Base-by-base conservation (phyloP, 2,888 invertebrate genomes). In the Tortrix viridana region DNA sequence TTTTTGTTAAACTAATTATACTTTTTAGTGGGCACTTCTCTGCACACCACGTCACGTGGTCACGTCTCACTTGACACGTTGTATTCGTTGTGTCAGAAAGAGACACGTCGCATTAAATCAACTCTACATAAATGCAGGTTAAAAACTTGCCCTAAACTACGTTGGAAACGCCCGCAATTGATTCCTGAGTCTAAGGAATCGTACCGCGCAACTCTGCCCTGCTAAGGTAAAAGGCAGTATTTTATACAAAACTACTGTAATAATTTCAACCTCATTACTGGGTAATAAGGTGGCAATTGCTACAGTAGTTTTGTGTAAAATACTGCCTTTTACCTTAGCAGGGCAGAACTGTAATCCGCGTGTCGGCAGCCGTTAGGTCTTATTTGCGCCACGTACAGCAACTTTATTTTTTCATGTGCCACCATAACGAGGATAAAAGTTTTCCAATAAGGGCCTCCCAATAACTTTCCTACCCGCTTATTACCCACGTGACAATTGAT, bases 401-500 rank as follows among this genome's bases (percentile, higher is more conserved):
- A 83, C 83, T 89, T 86, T 88, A 86, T 89, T 88, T 89, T 85
- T 84, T 86, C 82, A 84, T 85, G 79, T 76, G 77, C 80, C 78
- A 76, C 74, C 75, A 79, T 82, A 82, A 79, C 71, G 73, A 69
- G 77, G 80, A 79, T 76, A 78, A 85, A 92, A 92, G 86, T 92
- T 92, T 91, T 92, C 89, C 87, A 91, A 92, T 92, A 91, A 92
- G 89, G 82, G 85, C 77, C 80, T 80, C 79, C 80, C 84, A 75
- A 85, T 85, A 84, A 71, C 73, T 77, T 81, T 81, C 32, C 81
- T 80, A 77, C 71, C 69, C 80, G 80, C 81, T 91, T 91, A 91
- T 90, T 89, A 86, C 85, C 79, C 85, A 82, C 84, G 85, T 90
- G 90, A 89, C 91, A 91, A 91, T 91, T 89, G 89, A 91, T 91